A percentile compares a stretch with the other conserved stretches of the same genome.
phyloP scores from a whole-genome alignment of 2,888 invertebrate genomes.

The Axea sp. region DNA sequence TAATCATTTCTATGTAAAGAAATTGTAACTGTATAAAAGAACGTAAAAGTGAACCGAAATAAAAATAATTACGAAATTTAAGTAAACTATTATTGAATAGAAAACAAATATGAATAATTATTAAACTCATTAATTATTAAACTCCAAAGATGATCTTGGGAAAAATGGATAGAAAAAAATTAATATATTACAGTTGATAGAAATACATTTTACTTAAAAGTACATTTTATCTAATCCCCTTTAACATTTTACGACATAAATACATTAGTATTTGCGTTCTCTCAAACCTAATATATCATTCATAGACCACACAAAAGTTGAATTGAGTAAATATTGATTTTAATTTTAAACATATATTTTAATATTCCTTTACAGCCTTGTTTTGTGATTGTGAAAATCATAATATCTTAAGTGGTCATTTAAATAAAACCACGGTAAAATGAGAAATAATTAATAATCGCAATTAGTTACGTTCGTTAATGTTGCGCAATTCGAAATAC shows the following conservation, averaged over 20 bases:
- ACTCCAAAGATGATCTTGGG: too few species aligned
- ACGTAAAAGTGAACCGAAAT: too few species aligned
- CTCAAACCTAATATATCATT: constrained; percentile 43
- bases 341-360: constrained; percentile 4
- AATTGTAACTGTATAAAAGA: too few species aligned
- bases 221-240: constrained; percentile 41
- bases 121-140: too few species aligned
- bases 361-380: constrained; percentile 5
- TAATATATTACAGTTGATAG: constrained; percentile 8
- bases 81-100: too few species aligned
- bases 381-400: constrained; percentile 9
- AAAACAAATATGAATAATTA: too few species aligned
- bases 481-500: too few species aligned
- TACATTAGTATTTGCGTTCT: constrained; percentile 24
- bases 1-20: too few species aligned
- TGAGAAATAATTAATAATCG: too few species aligned
- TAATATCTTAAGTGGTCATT: constrained; percentile 20
- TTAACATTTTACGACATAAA: constrained; percentile 34
- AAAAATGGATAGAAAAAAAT: neutral
- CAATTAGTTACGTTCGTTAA: too few species aligned
- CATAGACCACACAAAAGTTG: constrained; percentile 45
- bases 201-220: constrained; percentile 5
- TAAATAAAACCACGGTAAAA: too few species aligned
- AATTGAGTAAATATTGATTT: constrained; percentile 47
- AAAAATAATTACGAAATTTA: too few species aligned